A percentile compares a stretch with the other conserved stretches of the same genome.
Conservation (phyloP, 2,797 vertebrate genomes). For the Tympanoctomys barrerae region DNA sequence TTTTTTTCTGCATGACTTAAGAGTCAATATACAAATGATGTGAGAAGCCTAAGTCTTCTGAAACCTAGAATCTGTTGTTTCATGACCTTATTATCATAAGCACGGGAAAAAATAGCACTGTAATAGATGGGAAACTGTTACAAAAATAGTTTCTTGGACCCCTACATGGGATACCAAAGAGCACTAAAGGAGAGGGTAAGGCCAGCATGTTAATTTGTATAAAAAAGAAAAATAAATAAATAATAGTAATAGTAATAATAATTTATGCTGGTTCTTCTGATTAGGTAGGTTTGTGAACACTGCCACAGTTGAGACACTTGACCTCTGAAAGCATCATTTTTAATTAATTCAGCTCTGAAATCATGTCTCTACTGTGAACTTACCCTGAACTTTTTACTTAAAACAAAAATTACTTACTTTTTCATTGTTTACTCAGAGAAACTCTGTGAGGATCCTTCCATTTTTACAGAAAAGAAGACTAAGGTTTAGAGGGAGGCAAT, state of each 20-base stretch:
- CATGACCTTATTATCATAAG: background rate
- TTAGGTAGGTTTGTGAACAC: background rate
- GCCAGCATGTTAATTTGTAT: background rate
- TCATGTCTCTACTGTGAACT: background rate
- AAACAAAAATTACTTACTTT: background rate
- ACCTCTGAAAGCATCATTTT: background rate
- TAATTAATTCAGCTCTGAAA: slow-evolving; percentile 24
- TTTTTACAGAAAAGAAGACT: background rate
- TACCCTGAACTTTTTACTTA: background rate
- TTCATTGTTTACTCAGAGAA: background rate
- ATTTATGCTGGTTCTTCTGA: background rate
- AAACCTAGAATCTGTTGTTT: slow-evolving; percentile 22
- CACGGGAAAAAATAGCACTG: background rate
- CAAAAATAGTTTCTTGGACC: background rate
- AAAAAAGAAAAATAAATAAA: too few species aligned
- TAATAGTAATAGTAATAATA: too few species aligned
- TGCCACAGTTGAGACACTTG: background rate
- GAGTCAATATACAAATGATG: background rate
- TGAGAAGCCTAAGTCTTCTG: slow-evolving; percentile 29
- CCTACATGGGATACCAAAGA: background rate
- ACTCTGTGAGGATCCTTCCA: background rate
- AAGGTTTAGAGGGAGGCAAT: background rate
- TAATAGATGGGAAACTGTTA: background rate
- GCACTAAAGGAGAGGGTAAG: background rate
- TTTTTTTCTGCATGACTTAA: background rate